phyloP scores from a whole-genome alignment of 2,113 vertebrate genomes.

The Pachypanchax playfairii region DNA sequence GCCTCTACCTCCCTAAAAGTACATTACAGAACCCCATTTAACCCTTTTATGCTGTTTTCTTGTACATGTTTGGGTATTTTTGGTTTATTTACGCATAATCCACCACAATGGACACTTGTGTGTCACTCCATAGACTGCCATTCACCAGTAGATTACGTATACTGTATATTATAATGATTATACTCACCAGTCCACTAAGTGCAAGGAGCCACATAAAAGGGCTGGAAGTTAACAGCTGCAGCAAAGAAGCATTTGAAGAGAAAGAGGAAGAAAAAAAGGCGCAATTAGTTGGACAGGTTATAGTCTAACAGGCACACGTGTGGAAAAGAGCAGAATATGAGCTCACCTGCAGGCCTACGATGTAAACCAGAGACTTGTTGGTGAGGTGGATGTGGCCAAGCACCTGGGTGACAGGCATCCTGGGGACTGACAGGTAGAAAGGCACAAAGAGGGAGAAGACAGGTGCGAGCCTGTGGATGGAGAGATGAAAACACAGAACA shows the following conservation, averaged over 20 bases:
- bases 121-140: no score
- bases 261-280: slow-evolving; percentile 4
- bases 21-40: no score
- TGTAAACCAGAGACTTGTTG: slow-evolving; percentile 96
- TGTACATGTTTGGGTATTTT: no score
- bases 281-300: no score
- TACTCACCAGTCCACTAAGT: slow-evolving; percentile 93
- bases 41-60: no score
- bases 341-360: slow-evolving; percentile 92
- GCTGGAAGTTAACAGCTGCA: slow-evolving; percentile 86
- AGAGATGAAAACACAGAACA: background rate
- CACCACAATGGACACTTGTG: no score
- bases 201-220: slow-evolving; percentile 94
- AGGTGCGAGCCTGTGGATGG: slow-evolving; percentile 84
- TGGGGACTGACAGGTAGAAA: slow-evolving; percentile 92
- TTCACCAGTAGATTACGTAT: no score
- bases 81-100: no score
- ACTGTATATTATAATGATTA: no score
- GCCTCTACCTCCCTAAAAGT: no score
- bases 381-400: slow-evolving; percentile 91
- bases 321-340: background rate
- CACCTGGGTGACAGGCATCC: slow-evolving; percentile 90
- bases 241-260: slow-evolving; percentile 14
- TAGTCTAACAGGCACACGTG: background rate
- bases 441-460: slow-evolving; percentile 96